Base-by-base conservation (phyloP, 2,888 invertebrate species). In the Drosophila suboccidentalis region DNA sequence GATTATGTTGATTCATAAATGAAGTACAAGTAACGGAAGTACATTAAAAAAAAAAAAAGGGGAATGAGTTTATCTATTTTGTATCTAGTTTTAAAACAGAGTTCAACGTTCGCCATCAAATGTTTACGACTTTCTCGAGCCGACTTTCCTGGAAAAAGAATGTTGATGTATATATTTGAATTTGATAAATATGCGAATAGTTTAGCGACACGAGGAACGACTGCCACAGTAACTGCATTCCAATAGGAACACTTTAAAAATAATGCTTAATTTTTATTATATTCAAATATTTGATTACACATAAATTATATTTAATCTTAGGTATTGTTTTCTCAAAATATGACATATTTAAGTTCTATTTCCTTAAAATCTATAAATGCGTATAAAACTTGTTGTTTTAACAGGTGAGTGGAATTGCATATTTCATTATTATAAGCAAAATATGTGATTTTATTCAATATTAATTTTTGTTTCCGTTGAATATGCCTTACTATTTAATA, bases 91-190 rank as follows among this genome's bases (percentile, higher is more conserved):
- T 4, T 2, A 39, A 39, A 39, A 15, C n/a, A 19, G 43, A 66
- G 72, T 73, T 73, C 71, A 73, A 69, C 54, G 72, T 38, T 34
- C 76, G 46, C 22, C 11, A 50, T 69, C 10, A 75, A 55, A 57
- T 67, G 69, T 72, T 72, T 72, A 75, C 39, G 53, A 55, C 44
- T 19, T 17, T 50, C 19, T 47, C n/a, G 29, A 50, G 39, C 29
- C 43, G 22, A 34, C 19, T 41, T 62, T 36, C 72, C 38, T 19
- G 34, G 50, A 63, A 38, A 17, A 38, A 17, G 29, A 13, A 41
- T 55, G n/a, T 41, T 38, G 3, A 34, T 59, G 54, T 41, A 43
- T 59, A 50, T 41, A 43, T 44, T 29, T 19, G n/a, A 32, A 59
- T 39, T 49, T 32, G 38, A 26, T 29, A 22, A 60, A 41, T 39